Evolutionary conservation across 2,113 vertebrate genomes (phyloP).

Genomic region (Craseonycteris thonglongyai): DNA sequence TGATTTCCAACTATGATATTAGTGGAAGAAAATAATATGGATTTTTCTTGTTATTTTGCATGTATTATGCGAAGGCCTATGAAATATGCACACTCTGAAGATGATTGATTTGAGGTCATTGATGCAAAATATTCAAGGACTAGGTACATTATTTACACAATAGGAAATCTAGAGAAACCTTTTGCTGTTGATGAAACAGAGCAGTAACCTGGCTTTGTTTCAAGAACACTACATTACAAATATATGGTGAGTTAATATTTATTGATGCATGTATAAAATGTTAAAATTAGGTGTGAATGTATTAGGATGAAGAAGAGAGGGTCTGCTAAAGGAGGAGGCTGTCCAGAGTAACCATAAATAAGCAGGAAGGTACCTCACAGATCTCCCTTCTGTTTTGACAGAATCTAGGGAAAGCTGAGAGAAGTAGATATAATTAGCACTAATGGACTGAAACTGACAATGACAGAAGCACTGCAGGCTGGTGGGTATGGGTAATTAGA

Average conservation of each 20-base stretch:
- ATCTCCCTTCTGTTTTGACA: no score
- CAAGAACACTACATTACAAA: neutral
- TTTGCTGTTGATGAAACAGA: neutral
- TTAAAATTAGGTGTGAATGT: neutral
- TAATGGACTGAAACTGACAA: no score
- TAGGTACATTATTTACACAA: neutral
- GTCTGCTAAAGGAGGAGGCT: no score
- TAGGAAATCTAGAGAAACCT: neutral
- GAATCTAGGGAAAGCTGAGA: no score
- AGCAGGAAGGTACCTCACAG: no score
- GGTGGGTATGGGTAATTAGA: no score
- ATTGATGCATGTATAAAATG: neutral
- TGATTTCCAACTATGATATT: neutral
- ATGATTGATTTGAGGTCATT: neutral
- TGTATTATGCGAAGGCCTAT: neutral
- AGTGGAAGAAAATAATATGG: slow-evolving; percentile 21
- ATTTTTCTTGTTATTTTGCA: neutral
- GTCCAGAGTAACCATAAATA: no score
- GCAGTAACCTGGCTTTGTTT: neutral
- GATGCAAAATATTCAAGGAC: neutral
- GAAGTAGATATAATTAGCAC: no score
- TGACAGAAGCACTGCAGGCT: no score
- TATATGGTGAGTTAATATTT: neutral
- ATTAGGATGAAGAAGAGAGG: no score
- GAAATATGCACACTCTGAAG: neutral